Conservation (phyloP, 2,888 invertebrate species). For the Thecophora atra region DNA sequence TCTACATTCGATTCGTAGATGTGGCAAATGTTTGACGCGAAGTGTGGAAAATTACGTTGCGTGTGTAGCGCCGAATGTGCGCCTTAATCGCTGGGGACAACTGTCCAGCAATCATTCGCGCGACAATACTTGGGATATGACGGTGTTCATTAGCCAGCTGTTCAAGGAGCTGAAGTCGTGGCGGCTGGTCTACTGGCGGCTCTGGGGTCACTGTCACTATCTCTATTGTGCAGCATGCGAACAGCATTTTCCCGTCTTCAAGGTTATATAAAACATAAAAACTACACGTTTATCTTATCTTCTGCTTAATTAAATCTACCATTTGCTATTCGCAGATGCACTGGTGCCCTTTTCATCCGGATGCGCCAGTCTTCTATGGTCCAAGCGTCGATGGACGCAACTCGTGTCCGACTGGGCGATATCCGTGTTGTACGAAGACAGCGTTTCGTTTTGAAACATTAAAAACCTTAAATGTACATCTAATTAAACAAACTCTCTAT, state of each 20-base stretch:
- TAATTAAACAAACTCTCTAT: neutral
- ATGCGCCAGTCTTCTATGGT: conserved; percentile 79
- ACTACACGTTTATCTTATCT: neutral
- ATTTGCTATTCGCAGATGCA: conserved; percentile 68
- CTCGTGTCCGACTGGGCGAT: conserved; percentile 77
- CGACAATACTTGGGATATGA: conserved; percentile 83
- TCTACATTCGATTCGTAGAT: conserved; percentile 60
- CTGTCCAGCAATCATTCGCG: conserved; percentile 76
- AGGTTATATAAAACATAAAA: conserved; percentile 60
- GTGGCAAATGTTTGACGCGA: conserved; percentile 77
- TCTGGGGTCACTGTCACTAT: conserved; percentile 93
- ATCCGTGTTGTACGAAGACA: conserved; percentile 88
- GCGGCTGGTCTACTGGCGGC: conserved; percentile 92
- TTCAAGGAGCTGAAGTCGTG: conserved; percentile 84
- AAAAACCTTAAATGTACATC: conserved; percentile 53
- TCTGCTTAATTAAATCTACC: conserved; percentile 9
- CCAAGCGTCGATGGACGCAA: conserved; percentile 69
- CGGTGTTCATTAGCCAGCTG: conserved; percentile 79
- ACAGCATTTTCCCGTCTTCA: conserved; percentile 78
- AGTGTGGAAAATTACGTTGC: conserved; percentile 77
- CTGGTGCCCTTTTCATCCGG: conserved; percentile 86
- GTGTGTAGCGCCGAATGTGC: conserved; percentile 77
- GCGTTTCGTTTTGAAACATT: conserved; percentile 71
- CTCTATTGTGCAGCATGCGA: conserved; percentile 83
- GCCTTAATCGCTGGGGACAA: conserved; percentile 78